These are phyloP conservation scores for Ceratina australensis DNA, from an alignment of 1,140 invertebrate genomes.

Conservation along the genomic window DNA sequence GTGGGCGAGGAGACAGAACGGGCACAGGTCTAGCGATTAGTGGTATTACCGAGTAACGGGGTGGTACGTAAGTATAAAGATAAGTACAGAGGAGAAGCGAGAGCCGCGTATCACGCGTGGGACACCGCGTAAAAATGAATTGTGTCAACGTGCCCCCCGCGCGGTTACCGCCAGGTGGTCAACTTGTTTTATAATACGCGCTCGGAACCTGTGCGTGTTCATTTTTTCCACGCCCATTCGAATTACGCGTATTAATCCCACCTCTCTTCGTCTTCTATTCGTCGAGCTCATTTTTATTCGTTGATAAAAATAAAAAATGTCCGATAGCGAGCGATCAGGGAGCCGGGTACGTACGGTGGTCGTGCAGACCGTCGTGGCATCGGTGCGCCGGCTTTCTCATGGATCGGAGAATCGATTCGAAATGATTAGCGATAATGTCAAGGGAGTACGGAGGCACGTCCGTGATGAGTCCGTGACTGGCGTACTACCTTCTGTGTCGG, in stretches of 20 bases:
- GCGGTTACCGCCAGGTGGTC: conserved; percentile 71
- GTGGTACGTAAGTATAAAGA: conserved; percentile 37
- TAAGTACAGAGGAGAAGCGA: conserved; percentile 57
- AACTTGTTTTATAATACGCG: conserved; percentile 65
- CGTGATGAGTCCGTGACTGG: conserved; percentile 65
- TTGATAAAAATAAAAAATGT: too few species aligned
- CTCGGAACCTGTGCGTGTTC: background rate
- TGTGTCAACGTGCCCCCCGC: conserved; percentile 76
- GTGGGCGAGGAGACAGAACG: too few species aligned
- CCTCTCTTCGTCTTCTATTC: background rate
- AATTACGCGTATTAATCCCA: background rate
- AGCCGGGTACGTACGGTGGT: too few species aligned
- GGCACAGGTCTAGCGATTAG: too few species aligned
- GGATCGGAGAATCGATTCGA: conserved; percentile 64
- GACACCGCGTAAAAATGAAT: conserved; percentile 77
- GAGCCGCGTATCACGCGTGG: conserved; percentile 75
- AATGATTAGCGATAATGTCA: conserved; percentile 76
- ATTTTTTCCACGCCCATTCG: background rate
- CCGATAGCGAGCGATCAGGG: too few species aligned
- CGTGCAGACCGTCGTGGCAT: background rate
- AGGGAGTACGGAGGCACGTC: conserved; percentile 68
- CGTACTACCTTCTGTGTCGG: conserved; percentile 52
- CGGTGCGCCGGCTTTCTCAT: conserved; percentile 29
- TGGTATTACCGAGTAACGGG: too few species aligned
- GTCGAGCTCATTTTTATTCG: too few species aligned